Evolutionary conservation across 2,888 invertebrate genomes (phyloP).

Genomic region (Lepidocyrtoides sp.): DNA sequence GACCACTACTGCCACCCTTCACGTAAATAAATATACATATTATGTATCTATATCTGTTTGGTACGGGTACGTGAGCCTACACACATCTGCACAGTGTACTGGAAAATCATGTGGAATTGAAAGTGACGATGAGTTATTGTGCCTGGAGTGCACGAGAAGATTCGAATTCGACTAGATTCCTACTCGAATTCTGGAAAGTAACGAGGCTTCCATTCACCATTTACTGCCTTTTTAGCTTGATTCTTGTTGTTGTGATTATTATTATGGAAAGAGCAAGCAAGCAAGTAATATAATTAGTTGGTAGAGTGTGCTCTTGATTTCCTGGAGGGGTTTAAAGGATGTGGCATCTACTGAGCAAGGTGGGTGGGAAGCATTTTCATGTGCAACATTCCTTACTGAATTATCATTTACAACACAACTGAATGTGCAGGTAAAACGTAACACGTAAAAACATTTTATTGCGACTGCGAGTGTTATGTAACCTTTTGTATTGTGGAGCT

Average conservation of each 20-base stretch:
- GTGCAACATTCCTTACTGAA: slow-evolving; percentile 32
- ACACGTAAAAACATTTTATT: slow-evolving; percentile 29
- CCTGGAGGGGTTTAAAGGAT: slow-evolving; percentile 78
- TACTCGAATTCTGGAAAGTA: slow-evolving; percentile 7
- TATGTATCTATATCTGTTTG: too few relatives aligned
- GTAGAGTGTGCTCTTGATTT: slow-evolving; percentile 77
- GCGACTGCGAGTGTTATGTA: neutral
- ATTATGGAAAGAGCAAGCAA: slow-evolving; percentile 46
- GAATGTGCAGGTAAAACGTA: too few relatives aligned
- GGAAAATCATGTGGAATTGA: slow-evolving; percentile 53
- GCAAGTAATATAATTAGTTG: slow-evolving; percentile 75
- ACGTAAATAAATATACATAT: neutral
- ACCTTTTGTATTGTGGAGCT: neutral
- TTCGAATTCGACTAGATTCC: slow-evolving; percentile 20
- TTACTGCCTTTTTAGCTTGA: slow-evolving; percentile 35
- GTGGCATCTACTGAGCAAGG: slow-evolving; percentile 78
- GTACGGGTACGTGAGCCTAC: too few relatives aligned
- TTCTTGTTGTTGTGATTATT: slow-evolving; percentile 67
- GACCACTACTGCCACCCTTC: neutral
- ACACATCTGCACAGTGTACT: neutral
- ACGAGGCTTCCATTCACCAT: neutral
- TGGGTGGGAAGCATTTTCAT: slow-evolving; percentile 51
- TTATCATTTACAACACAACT: too few relatives aligned
- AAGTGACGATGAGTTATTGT: slow-evolving; percentile 80
- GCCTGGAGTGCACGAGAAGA: slow-evolving; percentile 60